A percentile compares a stretch with the other conserved stretches of the same genome.
Evolutionary conservation across 2,888 invertebrate genomes (phyloP).

Genomic region (Copidosoma aretas): DNA sequence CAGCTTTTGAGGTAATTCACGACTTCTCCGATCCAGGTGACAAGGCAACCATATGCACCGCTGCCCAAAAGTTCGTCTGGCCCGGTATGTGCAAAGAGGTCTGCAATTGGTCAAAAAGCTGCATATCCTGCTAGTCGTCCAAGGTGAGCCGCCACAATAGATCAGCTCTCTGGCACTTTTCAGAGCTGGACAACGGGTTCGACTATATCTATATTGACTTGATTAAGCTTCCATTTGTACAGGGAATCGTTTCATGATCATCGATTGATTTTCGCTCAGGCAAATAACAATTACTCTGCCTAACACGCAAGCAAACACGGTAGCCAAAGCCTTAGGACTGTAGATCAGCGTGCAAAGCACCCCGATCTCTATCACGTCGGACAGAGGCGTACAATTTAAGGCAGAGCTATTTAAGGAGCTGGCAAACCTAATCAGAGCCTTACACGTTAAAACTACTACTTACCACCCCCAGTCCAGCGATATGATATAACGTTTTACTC

Average conservation of each 20-base stretch:
- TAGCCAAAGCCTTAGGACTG: not conserved
- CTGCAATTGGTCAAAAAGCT: not conserved
- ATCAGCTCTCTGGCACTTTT: constrained; percentile 23
- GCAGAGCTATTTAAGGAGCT: not conserved
- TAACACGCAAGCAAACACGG: not conserved
- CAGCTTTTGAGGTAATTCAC: too few species aligned
- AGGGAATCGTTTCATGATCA: not conserved
- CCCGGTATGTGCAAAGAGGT: constrained; percentile 45
- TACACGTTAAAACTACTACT: not conserved
- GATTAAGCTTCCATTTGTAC: not conserved
- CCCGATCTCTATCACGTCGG: constrained; percentile 2
- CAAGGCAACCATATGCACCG: constrained; percentile 43
- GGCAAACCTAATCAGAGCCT: not conserved
- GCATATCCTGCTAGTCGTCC: constrained; percentile 19
- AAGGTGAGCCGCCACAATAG: constrained; percentile 45
- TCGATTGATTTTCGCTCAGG: not conserved
- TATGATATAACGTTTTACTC: not conserved
- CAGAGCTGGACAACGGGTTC: constrained; percentile 49
- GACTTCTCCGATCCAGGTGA: too few species aligned
- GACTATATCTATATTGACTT: constrained; percentile 53
- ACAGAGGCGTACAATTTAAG: constrained; percentile 7
- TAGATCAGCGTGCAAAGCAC: not conserved
- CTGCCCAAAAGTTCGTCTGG: constrained; percentile 54
- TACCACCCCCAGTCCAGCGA: constrained; percentile 10
- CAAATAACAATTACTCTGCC: not conserved